A percentile compares a stretch with the other conserved stretches of the same genome.
Conservation (phyloP, 1,140 invertebrate species). For the Drosophila baimaii region DNA sequence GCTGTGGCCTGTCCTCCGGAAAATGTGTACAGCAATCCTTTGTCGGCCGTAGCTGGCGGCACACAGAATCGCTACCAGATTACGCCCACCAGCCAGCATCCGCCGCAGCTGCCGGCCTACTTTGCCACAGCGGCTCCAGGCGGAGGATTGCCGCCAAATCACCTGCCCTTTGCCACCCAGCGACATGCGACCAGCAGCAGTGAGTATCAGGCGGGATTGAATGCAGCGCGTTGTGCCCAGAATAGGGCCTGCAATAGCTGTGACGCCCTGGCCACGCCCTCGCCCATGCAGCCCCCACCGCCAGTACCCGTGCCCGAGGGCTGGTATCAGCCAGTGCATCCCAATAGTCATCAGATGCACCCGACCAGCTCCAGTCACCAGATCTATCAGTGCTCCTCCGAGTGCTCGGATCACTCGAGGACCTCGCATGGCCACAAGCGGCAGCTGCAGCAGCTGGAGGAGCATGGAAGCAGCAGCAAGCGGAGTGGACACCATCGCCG, state of each 20-base stretch:
- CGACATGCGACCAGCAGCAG: slow-evolving; percentile 75
- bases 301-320: slow-evolving; percentile 60
- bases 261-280: slow-evolving; percentile 80
- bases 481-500: slow-evolving; percentile 44
- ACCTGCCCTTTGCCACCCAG: slow-evolving; percentile 81
- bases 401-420: slow-evolving; percentile 82
- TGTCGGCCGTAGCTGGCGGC: slow-evolving; percentile 68
- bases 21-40: slow-evolving; percentile 81
- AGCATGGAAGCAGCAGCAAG: slow-evolving; percentile 58
- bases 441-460: slow-evolving; percentile 65
- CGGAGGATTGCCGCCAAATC: slow-evolving; percentile 71
- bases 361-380: slow-evolving; percentile 67
- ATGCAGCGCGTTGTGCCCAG: slow-evolving; percentile 73
- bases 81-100: slow-evolving; percentile 81
- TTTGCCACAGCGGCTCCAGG: slow-evolving; percentile 60
- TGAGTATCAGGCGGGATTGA: slow-evolving; percentile 79
- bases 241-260: slow-evolving; percentile 81
- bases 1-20: slow-evolving; percentile 65
- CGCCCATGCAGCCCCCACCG: slow-evolving; percentile 74
- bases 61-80: slow-evolving; percentile 82
- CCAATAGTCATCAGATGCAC: slow-evolving; percentile 64
- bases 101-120: slow-evolving; percentile 78
- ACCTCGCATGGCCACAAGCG: slow-evolving; percentile 70
- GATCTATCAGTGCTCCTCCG: slow-evolving; percentile 84
- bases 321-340: slow-evolving; percentile 78